Evolutionary conservation across 2,113 vertebrate species (phyloP).

Genomic region (Upupa epops): DNA sequence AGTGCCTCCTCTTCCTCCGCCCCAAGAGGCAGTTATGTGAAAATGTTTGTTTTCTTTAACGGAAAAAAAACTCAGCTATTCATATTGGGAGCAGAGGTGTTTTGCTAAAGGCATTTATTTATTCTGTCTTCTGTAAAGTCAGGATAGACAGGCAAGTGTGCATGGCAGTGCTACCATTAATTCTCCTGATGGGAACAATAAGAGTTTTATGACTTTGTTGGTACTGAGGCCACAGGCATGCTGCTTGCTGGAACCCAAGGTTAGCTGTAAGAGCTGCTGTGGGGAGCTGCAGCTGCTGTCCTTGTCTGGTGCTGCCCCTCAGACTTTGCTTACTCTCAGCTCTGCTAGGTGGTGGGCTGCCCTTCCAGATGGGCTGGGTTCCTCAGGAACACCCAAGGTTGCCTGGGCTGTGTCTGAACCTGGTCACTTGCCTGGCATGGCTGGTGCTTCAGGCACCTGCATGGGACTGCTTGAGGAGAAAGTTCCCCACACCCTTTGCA

Average conservation of each 20-base stretch:
- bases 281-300: background rate
- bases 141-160: background rate
- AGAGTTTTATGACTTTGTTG: background rate
- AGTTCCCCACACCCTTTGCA: rapidly evolving
- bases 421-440: rapidly evolving
- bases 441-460: rapidly evolving
- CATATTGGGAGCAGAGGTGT: background rate
- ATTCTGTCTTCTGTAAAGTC: background rate
- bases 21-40: background rate
- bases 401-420: rapidly evolving
- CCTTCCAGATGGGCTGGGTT: too few species aligned
- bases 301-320: background rate
- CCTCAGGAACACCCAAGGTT: too few species aligned
- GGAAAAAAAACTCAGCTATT: background rate
- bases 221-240: rapidly evolving
- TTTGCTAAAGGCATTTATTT: background rate
- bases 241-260: background rate
- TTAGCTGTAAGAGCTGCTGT: too few species aligned
- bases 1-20: background rate
- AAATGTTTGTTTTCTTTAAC: background rate
- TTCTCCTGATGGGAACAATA: background rate
- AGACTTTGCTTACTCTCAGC: background rate
- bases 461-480: background rate
- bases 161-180: background rate
- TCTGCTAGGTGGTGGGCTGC: too few species aligned